phyloP scores from a whole-genome alignment of 2,888 invertebrate species.

The Alitta virens region DNA sequence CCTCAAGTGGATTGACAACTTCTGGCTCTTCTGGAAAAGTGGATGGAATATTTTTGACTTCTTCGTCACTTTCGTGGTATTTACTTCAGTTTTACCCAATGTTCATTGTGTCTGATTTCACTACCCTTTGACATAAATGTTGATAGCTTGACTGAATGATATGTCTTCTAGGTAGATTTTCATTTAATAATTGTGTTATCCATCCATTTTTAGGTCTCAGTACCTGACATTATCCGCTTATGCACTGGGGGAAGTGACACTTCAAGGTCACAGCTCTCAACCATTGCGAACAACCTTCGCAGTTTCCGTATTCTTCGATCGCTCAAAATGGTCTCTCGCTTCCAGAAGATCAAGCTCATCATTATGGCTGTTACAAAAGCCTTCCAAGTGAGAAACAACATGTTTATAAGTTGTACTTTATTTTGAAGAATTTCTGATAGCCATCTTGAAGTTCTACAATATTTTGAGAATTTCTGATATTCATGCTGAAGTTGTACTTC shows the following conservation, averaged over 20 bases:
- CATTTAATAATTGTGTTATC: neutral
- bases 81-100: no score
- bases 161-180: neutral
- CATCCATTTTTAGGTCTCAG: conserved; percentile 13
- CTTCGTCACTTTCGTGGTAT: conserved; percentile 27
- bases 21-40: conserved; percentile 30
- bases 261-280: conserved; percentile 15
- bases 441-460: no score
- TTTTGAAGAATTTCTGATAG: no score
- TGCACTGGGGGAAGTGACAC: neutral
- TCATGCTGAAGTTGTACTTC: no score
- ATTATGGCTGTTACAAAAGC: conserved; percentile 28
- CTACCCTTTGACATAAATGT: neutral
- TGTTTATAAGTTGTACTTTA: no score
- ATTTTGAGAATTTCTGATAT: no score
- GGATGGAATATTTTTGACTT: conserved; percentile 33
- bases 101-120: no score
- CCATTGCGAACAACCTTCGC: conserved; percentile 24
- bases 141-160: neutral
- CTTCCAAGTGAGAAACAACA: conserved; percentile 24
- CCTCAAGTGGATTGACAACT: conserved; percentile 29
- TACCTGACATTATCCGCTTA: conserved; percentile 21
- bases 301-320: conserved; percentile 29
- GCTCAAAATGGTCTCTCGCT: conserved; percentile 30
- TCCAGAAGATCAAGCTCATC: conserved; percentile 28